Evolutionary conservation across 1,140 invertebrate species (phyloP).

Genomic region (Arctopsyche grandis): DNA sequence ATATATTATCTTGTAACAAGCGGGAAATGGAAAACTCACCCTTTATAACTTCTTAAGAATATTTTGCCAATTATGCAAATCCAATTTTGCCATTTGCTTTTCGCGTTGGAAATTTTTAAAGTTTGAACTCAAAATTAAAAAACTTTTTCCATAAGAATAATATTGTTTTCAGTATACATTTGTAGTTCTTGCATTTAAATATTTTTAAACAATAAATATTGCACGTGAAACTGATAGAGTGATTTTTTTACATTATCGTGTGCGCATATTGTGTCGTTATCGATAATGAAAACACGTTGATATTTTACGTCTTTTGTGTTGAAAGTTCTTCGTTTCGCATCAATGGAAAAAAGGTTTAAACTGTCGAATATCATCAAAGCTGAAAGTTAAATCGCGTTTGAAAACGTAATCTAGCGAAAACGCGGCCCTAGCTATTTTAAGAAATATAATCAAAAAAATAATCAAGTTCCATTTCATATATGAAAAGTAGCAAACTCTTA

Average conservation of each 20-base stretch:
- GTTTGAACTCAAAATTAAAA: conserved; percentile 9
- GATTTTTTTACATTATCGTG: too few relatives aligned
- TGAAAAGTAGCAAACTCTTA: too few relatives aligned
- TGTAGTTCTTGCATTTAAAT: not conserved
- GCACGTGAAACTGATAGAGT: too few relatives aligned
- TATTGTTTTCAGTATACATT: too few relatives aligned
- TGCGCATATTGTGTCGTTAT: too few relatives aligned
- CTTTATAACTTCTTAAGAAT: not conserved
- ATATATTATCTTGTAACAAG: not conserved
- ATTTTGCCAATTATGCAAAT: conserved; percentile 13
- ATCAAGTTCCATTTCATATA: too few relatives aligned
- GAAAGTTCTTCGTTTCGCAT: not conserved
- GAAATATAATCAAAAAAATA: conserved; percentile 15
- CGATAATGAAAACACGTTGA: not conserved
- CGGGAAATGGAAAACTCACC: not conserved
- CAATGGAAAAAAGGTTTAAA: not conserved
- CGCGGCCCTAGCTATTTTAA: not conserved
- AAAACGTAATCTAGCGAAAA: conserved; percentile 19
- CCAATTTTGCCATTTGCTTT: not conserved
- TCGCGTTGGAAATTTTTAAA: not conserved
- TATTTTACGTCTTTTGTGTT: not conserved
- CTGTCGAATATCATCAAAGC: not conserved
- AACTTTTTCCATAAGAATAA: not conserved
- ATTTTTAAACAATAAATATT: not conserved
- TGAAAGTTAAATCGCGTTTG: not conserved